These are phyloP conservation scores for Harlomillsia oculata DNA, from an alignment of 1,140 invertebrate species.

Conservation along the genomic window DNA sequence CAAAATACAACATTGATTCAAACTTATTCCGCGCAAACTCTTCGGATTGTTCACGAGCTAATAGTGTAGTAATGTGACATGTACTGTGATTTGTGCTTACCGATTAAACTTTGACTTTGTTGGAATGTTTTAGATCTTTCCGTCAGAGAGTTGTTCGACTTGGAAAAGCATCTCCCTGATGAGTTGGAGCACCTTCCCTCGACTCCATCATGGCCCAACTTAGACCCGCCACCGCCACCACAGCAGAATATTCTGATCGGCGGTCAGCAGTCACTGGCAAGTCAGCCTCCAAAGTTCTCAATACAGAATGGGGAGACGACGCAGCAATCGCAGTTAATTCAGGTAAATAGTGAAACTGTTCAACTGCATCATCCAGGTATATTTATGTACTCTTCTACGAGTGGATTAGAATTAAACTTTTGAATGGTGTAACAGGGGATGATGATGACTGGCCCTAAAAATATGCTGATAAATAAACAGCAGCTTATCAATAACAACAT, in stretches of 20 bases:
- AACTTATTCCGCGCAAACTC: too few relatives aligned
- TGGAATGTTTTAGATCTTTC: slow-evolving; percentile 51
- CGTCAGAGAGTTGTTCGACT: slow-evolving; percentile 70
- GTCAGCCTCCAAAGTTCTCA: slow-evolving; percentile 22
- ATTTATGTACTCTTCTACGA: too few relatives aligned
- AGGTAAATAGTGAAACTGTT: neutral
- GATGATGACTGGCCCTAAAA: slow-evolving; percentile 24
- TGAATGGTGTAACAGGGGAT: slow-evolving; percentile 15
- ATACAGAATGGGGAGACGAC: slow-evolving; percentile 30
- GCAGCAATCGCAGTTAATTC: slow-evolving; percentile 11
- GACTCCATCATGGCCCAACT: slow-evolving; percentile 30
- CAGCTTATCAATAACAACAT: slow-evolving; percentile 31
- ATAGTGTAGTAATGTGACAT: neutral
- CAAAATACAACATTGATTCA: too few relatives aligned
- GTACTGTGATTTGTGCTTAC: neutral
- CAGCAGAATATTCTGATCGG: slow-evolving; percentile 58
- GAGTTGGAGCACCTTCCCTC: slow-evolving; percentile 64
- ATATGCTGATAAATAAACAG: slow-evolving; percentile 26
- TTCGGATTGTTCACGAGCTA: too few relatives aligned
- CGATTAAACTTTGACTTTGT: neutral
- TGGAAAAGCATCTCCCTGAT: slow-evolving; percentile 86
- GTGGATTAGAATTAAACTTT: too few relatives aligned
- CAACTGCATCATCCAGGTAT: neutral
- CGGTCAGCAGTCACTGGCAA: slow-evolving; percentile 54
- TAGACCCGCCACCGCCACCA: slow-evolving; percentile 20